Conservation (phyloP, 2,113 vertebrate genomes). For the Columba livia region DNA sequence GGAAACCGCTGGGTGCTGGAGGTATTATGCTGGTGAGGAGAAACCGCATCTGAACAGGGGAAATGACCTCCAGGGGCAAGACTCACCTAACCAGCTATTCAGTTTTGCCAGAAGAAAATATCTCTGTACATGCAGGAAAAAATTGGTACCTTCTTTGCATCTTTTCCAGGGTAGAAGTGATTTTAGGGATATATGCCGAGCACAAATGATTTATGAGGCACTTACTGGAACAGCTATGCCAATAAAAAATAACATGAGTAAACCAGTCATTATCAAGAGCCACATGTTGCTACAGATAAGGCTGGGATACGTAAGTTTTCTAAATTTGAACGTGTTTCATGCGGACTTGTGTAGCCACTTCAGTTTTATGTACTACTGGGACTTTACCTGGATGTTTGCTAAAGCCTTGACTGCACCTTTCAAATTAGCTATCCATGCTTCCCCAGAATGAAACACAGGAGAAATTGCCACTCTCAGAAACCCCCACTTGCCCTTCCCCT, state of each 20-base stretch:
- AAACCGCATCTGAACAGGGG: neutral
- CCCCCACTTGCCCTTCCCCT: neutral
- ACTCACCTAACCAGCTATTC: neutral
- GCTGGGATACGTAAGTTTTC: neutral
- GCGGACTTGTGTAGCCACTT: neutral
- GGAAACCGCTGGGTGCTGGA: neutral
- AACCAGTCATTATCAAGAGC: neutral
- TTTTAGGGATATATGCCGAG: neutral
- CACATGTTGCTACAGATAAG: neutral
- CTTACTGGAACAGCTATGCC: neutral
- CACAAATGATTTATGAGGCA: neutral
- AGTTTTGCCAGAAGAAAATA: neutral
- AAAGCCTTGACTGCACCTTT: neutral
- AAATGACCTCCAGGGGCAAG: neutral
- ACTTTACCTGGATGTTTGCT: neutral
- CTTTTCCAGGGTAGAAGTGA: neutral
- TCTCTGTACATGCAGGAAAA: neutral
- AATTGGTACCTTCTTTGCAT: neutral
- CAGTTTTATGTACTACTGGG: neutral
- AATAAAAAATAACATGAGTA: slow-evolving; percentile 2
- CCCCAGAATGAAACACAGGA: neutral
- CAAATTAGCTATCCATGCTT: neutral
- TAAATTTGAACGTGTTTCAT: neutral
- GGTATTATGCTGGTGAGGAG: neutral
- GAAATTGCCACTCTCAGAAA: neutral